Evolutionary conservation across 2,113 vertebrate genomes (phyloP).

Genomic region (Eulemur macaco): DNA sequence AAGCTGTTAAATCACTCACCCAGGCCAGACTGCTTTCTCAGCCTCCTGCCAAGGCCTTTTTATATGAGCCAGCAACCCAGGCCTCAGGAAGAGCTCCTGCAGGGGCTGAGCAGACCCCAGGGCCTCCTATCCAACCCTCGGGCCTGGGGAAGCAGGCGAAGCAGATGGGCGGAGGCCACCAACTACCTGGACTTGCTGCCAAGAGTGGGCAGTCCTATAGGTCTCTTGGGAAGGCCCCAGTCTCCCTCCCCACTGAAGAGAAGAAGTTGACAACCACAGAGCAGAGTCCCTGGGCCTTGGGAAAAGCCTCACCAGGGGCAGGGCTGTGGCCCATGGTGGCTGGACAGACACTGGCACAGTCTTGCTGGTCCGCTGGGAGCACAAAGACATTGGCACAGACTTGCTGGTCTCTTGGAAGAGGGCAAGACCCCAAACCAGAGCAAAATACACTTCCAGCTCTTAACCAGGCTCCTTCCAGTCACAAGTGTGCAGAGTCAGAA

Average conservation of each 20-base stretch:
- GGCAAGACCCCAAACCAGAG: constrained; percentile 86
- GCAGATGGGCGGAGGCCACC: constrained; percentile 64
- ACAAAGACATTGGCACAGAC: constrained; percentile 85
- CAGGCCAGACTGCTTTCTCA: constrained; percentile 81
- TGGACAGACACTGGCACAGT: constrained; percentile 77
- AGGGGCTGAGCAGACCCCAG: constrained; percentile 79
- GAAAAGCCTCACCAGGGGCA: constrained; percentile 63
- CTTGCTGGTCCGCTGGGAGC: constrained; percentile 83
- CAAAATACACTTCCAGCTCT: constrained; percentile 83
- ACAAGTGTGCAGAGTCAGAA: constrained; percentile 84
- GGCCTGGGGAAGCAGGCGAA: constrained; percentile 69
- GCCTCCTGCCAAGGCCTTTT: constrained; percentile 76
- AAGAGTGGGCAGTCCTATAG: constrained; percentile 74
- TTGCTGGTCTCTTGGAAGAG: constrained; percentile 86
- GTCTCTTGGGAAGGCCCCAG: constrained; percentile 67
- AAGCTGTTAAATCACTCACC: constrained; percentile 82
- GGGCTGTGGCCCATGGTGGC: constrained; percentile 76
- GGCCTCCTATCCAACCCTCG: constrained; percentile 70
- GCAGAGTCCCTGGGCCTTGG: constrained; percentile 69
- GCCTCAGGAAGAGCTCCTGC: constrained; percentile 82
- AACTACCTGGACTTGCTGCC: constrained; percentile 68
- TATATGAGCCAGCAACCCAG: constrained; percentile 83
- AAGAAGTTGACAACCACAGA: constrained; percentile 68
- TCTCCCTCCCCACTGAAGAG: constrained; percentile 63
- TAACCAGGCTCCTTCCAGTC: constrained; percentile 86